Evolutionary conservation across 2,888 invertebrate genomes (phyloP).

Genomic region (Metallyticus violacea): DNA sequence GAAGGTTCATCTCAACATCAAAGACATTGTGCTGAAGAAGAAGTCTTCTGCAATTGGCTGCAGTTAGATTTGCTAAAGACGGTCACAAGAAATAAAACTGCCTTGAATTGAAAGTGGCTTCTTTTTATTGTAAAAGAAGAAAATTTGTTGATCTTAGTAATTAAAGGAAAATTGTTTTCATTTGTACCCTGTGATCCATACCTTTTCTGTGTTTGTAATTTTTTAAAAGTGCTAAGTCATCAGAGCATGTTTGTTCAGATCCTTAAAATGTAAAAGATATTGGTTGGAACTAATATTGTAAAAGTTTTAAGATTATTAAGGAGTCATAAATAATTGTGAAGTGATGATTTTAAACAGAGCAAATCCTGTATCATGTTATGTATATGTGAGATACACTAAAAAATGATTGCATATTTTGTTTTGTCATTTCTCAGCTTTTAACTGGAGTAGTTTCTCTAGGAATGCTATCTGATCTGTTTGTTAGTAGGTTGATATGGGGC

Average conservation of each 20-base stretch:
- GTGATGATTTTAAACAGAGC: not conserved
- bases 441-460: not conserved
- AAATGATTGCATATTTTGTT: not conserved
- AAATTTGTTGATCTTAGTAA: not conserved
- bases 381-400: not conserved
- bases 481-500: not conserved
- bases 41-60: constrained; percentile 42
- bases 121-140: not conserved
- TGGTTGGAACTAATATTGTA: not conserved
- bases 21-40: constrained; percentile 70
- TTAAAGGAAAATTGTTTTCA: not conserved
- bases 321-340: not conserved
- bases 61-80: constrained; percentile 23
- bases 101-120: constrained; percentile 8
- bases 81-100: not conserved
- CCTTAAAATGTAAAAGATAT: not conserved
- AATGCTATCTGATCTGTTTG: not conserved
- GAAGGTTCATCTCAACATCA: constrained; percentile 74
- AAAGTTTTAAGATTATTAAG: not conserved
- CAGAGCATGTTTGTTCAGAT: not conserved
- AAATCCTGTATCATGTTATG: not conserved
- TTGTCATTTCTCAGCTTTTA: constrained; percentile 7
- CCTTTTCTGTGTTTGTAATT: constrained; percentile 2
- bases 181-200: constrained; percentile 7
- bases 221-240: not conserved